Percentiles rank a stretch among this genome's conserved stretches.
These are phyloP conservation scores for Drosophila mimica DNA, from an alignment of 2,888 invertebrate species.

Conservation along the genomic window DNA sequence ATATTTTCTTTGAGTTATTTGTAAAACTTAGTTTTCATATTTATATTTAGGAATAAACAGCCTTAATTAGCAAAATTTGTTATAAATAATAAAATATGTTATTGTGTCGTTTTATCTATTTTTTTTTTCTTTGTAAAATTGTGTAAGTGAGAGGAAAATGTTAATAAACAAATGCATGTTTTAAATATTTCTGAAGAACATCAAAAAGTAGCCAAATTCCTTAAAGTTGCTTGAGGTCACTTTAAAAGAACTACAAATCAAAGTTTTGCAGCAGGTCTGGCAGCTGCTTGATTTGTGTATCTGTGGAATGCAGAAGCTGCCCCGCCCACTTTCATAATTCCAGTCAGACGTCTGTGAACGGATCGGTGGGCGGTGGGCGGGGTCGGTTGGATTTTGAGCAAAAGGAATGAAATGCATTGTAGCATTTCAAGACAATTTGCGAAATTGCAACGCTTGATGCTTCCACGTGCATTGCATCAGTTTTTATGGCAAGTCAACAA, in stretches of 20 bases:
- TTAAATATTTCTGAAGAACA: neutral
- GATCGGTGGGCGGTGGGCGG: neutral
- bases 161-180: neutral
- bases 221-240: neutral
- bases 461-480: conserved; percentile 74
- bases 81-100: neutral
- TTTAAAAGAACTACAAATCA: neutral
- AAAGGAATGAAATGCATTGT: conserved; percentile 73
- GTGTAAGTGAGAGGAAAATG: neutral
- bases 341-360: conserved; percentile 23
- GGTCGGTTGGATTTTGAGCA: conserved; percentile 14
- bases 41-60: neutral
- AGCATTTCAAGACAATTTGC: conserved; percentile 76
- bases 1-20: neutral
- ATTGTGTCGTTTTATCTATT: neutral
- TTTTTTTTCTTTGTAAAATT: neutral
- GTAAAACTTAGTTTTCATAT: neutral
- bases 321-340: conserved; percentile 51
- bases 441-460: conserved; percentile 78
- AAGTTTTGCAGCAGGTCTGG: conserved; percentile 5
- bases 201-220: neutral
- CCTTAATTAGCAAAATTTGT: neutral
- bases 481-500: conserved; percentile 76
- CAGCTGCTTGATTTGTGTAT: conserved; percentile 36
- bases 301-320: conserved; percentile 25